A percentile compares a stretch with the other conserved stretches of the same genome.
Evolutionary conservation across 53 echinoderm and acorn worm genomes (phyloP).

Genomic region (Astropecten irregularis): DNA sequence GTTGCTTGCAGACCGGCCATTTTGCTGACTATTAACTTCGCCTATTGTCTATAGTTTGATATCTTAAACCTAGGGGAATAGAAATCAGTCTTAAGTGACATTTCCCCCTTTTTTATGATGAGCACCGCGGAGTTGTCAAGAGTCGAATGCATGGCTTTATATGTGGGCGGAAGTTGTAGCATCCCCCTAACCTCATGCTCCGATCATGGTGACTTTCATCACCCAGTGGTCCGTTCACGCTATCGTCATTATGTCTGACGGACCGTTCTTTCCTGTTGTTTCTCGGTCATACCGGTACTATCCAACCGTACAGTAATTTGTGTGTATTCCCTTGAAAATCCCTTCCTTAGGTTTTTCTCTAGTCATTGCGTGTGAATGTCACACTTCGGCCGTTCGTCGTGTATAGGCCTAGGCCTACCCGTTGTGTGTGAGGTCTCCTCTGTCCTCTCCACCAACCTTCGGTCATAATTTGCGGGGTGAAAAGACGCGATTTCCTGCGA

Average conservation of each 20-base stretch:
- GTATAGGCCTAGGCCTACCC: too few relatives aligned
- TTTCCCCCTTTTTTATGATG: not conserved
- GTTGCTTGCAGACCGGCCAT: not conserved
- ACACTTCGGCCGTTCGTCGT: not conserved
- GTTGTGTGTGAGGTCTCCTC: too few relatives aligned
- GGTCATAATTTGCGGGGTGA: slow-evolving; percentile 27
- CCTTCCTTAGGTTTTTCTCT: too few relatives aligned
- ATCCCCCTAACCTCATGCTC: too few relatives aligned
- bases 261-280: not conserved
- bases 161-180: not conserved
- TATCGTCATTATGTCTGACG: not conserved
- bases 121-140: not conserved
- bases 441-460: slow-evolving; percentile 17
- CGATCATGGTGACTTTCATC: not conserved
- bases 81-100: not conserved
- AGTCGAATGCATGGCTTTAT: too few relatives aligned
- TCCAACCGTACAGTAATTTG: too few relatives aligned
- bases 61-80: not conserved
- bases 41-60: not conserved
- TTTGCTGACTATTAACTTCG: not conserved
- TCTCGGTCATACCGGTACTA: too few relatives aligned
- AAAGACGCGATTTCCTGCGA: slow-evolving; percentile 27
- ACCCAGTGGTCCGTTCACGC: not conserved
- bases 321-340: too few relatives aligned
- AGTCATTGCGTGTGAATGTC: slow-evolving; percentile 19